Evolutionary conservation across 1,140 invertebrate genomes (phyloP).

Genomic region (Rhyacophila brunnea): DNA sequence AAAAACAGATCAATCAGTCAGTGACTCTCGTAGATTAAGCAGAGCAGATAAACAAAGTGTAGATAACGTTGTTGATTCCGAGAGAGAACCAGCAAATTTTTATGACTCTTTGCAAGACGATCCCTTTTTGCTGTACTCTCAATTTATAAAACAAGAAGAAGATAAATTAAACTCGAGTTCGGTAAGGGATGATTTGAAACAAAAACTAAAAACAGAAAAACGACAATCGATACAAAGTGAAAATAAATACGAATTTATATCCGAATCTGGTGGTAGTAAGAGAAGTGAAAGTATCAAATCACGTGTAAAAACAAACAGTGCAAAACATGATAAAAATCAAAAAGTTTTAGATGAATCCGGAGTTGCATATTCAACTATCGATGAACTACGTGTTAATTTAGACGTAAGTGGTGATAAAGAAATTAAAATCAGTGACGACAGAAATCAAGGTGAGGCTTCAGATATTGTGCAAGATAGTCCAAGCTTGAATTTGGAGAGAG

Average conservation of each 20-base stretch:
- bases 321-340: not conserved
- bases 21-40: not conserved
- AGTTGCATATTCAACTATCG: not conserved
- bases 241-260: too few relatives aligned
- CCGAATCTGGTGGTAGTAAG: too few relatives aligned
- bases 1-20: too few relatives aligned
- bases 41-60: not conserved
- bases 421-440: too few relatives aligned
- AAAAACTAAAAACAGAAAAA: not conserved
- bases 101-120: conserved; percentile 31
- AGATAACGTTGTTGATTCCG: not conserved
- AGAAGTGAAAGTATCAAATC: too few relatives aligned
- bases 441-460: too few relatives aligned
- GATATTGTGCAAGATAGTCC: not conserved
- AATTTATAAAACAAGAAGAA: conserved; percentile 32
- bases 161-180: conserved; percentile 10
- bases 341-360: not conserved
- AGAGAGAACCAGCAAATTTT: conserved; percentile 9
- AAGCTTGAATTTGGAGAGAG: conserved; percentile 17
- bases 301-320: not conserved
- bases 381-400: not conserved
- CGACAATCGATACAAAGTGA: not conserved
- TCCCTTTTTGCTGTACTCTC: conserved; percentile 32
- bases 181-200: not conserved
- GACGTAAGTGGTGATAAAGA: not conserved